Evolutionary conservation across 2,797 vertebrate species (phyloP).

Genomic region (Gouania willdenowi): DNA sequence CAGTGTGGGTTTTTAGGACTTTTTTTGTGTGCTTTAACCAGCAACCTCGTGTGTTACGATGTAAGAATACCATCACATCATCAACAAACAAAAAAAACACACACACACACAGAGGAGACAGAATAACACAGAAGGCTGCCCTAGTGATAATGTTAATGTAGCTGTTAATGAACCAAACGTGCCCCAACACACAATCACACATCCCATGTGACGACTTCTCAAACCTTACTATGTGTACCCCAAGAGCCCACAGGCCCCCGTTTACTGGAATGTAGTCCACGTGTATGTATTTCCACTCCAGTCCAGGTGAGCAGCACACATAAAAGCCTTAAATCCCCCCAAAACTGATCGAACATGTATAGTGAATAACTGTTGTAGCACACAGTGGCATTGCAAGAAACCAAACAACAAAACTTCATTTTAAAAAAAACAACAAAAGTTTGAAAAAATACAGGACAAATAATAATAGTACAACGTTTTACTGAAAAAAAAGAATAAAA

Average conservation of each 20-base stretch:
- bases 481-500: constrained; percentile 62
- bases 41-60: constrained; percentile 7
- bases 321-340: constrained; percentile 16
- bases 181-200: constrained; percentile 55
- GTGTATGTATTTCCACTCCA: constrained; percentile 6
- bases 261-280: constrained; percentile 47
- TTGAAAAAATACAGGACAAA: constrained; percentile 42
- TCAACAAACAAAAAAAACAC: constrained; percentile 46
- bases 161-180: constrained; percentile 44
- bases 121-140: constrained; percentile 45
- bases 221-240: too few species aligned
- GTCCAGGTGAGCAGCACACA: constrained; percentile 5
- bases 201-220: too few species aligned
- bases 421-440: constrained; percentile 21
- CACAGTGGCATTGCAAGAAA: constrained; percentile 52
- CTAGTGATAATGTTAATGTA: constrained; percentile 32
- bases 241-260: constrained; percentile 21
- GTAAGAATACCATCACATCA: constrained; percentile 37
- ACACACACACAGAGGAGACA: constrained; percentile 54
- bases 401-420: constrained; percentile 26
- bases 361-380: constrained; percentile 55
- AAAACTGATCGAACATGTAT: constrained; percentile 49
- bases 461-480: constrained; percentile 59
- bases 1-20: too few species aligned
- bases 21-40: too few species aligned